Evolutionary conservation across 2,888 invertebrate species (phyloP).

Genomic region (Polymixis lichenea): DNA sequence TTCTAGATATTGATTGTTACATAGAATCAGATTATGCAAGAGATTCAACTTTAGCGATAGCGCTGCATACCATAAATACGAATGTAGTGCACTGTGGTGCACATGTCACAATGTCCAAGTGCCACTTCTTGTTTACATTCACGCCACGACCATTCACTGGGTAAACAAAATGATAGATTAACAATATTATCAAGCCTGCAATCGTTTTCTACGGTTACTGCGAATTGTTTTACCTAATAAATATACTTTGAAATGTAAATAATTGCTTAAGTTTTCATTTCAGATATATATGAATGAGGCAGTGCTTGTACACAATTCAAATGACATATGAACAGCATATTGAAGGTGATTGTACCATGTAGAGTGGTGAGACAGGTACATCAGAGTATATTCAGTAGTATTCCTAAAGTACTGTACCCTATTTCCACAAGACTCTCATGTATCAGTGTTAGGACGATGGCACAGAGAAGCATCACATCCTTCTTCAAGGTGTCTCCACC

Average conservation of each 20-base stretch:
- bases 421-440: constrained; percentile 19
- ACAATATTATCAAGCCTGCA: neutral
- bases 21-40: neutral
- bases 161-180: neutral
- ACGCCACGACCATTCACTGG: neutral
- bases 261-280: constrained; percentile 19
- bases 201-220: neutral
- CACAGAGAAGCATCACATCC: constrained; percentile 87
- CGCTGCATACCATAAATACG: neutral
- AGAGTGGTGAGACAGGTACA: constrained; percentile 56
- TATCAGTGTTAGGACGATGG: constrained; percentile 74
- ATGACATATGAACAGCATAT: constrained; percentile 63
- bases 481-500: constrained; percentile 85
- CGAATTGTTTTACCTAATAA: neutral
- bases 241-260: constrained; percentile 1
- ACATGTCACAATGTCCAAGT: neutral
- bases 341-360: constrained; percentile 53
- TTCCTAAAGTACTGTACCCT: neutral
- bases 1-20: neutral
- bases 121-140: constrained; percentile 20
- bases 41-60: neutral
- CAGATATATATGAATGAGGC: constrained; percentile 13
- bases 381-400: neutral
- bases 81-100: neutral
- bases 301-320: neutral